Conservation (phyloP, 2,888 invertebrate species). For the Octonoba sinensis region DNA sequence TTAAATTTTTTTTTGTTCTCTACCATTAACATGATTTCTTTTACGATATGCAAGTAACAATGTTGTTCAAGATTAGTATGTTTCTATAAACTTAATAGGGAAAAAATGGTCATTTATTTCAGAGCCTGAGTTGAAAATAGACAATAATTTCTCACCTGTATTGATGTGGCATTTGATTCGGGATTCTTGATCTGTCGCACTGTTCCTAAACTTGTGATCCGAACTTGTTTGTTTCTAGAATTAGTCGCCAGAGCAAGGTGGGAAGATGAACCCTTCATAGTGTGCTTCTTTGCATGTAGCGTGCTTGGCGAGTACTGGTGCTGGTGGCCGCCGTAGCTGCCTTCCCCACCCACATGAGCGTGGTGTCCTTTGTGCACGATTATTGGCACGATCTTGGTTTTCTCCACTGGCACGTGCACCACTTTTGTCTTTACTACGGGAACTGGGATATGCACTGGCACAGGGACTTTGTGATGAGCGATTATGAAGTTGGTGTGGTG, state of each 20-base stretch:
- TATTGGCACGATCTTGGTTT: constrained; percentile 56
- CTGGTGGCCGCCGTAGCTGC: not conserved
- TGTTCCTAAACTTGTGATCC: constrained; percentile 45
- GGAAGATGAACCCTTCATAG: not conserved
- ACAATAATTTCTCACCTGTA: not conserved
- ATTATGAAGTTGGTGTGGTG: constrained; percentile 62
- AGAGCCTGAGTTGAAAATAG: too few species aligned
- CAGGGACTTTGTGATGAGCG: constrained; percentile 57
- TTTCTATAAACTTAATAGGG: too few species aligned
- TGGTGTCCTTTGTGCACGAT: constrained; percentile 47
- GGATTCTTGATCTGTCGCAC: constrained; percentile 23
- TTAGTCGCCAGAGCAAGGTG: constrained; percentile 16
- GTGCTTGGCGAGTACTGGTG: not conserved
- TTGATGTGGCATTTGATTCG: not conserved
- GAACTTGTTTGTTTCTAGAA: constrained; percentile 10
- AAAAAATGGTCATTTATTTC: too few species aligned
- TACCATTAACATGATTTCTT: too few species aligned
- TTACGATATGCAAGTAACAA: too few species aligned
- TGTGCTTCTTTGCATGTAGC: constrained; percentile 13
- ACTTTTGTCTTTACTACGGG: constrained; percentile 55
- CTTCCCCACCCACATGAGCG: not conserved
- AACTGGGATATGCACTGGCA: constrained; percentile 38
- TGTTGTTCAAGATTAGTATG: too few species aligned
- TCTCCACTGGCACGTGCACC: constrained; percentile 57
- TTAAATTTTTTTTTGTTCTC: too few species aligned